phyloP scores from a whole-genome alignment of 2,888 invertebrate species.

The Halocaridina rubra region DNA sequence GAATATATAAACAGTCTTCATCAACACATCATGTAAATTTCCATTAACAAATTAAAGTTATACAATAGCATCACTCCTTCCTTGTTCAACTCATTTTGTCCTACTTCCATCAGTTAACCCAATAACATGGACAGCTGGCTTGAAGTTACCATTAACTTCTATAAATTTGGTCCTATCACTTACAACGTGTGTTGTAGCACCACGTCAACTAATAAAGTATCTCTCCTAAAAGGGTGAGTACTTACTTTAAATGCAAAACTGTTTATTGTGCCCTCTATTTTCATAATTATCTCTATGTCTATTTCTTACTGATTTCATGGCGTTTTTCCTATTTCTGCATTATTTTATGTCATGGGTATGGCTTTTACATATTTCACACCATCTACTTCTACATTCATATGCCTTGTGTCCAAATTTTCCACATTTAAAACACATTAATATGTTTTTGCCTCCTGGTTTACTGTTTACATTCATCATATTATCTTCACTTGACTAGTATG shows the following conservation, averaged over 20 bases:
- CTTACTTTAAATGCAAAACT: no score
- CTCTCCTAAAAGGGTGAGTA: no score
- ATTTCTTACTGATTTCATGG: no score
- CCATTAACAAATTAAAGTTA: background rate
- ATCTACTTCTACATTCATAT: background rate
- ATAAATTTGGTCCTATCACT: background rate
- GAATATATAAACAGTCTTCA: no score
- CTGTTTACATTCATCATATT: background rate
- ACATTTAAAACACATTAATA: background rate
- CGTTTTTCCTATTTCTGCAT: no score
- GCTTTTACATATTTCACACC: background rate
- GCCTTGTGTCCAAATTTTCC: background rate
- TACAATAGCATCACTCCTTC: background rate
- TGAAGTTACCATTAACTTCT: background rate
- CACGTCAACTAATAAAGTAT: no score
- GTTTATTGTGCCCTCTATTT: background rate
- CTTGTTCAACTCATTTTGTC: background rate
- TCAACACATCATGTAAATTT: background rate
- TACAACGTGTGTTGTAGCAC: background rate
- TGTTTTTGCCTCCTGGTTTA: background rate
- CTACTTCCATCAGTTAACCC: conserved; percentile 1
- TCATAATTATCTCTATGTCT: no score
- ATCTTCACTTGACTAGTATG: background rate
- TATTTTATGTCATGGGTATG: background rate
- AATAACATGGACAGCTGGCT: background rate